Percentiles rank a stretch among this genome's conserved stretches.
phyloP scores from a whole-genome alignment of 2,113 vertebrate genomes.

The Dasyornis broadbenti region DNA sequence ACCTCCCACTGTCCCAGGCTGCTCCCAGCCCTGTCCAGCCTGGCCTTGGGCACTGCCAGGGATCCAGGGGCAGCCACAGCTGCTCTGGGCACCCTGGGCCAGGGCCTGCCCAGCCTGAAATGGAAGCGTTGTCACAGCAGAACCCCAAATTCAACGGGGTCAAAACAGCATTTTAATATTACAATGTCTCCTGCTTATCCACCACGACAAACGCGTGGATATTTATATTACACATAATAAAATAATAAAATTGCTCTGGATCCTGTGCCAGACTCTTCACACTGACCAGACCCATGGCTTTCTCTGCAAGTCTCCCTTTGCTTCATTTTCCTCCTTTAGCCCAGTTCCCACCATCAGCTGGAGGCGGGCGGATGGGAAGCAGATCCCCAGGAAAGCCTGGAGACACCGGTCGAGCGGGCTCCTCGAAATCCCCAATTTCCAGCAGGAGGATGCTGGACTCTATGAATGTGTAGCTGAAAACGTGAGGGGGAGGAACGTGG shows the following conservation, averaged over 20 bases:
- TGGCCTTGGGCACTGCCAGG: not conserved
- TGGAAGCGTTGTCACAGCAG: not conserved
- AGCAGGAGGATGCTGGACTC: constrained; percentile 88
- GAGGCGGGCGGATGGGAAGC: constrained; percentile 83
- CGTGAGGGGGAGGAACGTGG: constrained; percentile 87
- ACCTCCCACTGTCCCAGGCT: rapidly evolving
- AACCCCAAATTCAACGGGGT: not conserved
- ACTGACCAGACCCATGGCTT: rapidly evolving
- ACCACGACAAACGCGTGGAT: rapidly evolving
- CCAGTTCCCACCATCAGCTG: constrained; percentile 90
- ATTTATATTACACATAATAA: rapidly evolving
- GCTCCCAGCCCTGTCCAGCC: not conserved
- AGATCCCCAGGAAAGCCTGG: constrained; percentile 87
- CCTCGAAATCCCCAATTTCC: constrained; percentile 95
- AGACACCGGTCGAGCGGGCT: constrained; percentile 85
- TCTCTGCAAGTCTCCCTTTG: not conserved
- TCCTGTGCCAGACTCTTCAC: not conserved
- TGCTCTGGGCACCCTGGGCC: not conserved
- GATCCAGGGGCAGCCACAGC: not conserved
- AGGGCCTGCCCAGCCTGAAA: not conserved
- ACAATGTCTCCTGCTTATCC: not conserved
- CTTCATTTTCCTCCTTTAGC: constrained; percentile 51
- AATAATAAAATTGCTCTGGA: not conserved
- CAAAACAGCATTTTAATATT: not conserved
- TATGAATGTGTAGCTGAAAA: constrained; percentile 96